Conservation (phyloP, 2,797 vertebrate genomes). For the Lophotriccus pileatus region DNA sequence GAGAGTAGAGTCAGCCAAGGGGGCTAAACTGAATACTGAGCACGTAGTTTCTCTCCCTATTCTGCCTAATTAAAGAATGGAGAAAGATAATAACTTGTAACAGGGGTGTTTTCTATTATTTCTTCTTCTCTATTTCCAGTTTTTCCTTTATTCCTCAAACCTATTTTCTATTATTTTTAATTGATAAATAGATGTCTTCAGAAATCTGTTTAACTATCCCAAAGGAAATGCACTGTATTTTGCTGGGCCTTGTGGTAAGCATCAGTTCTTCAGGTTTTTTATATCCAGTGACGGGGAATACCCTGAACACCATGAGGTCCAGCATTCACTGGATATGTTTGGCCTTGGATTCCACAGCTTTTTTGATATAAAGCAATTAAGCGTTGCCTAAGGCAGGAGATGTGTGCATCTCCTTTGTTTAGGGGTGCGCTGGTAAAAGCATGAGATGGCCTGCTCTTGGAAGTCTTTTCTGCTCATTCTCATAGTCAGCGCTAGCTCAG, state of each 20-base stretch:
- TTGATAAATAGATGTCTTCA: background rate
- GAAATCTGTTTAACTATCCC: background rate
- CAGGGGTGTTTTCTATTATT: background rate
- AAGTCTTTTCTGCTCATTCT: constrained; percentile 44
- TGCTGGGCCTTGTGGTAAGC: background rate
- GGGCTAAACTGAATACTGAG: background rate
- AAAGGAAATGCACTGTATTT: background rate
- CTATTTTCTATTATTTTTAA: background rate
- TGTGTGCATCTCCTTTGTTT: background rate
- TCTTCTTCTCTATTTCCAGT: background rate
- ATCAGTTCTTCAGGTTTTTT: background rate
- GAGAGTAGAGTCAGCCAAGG: background rate
- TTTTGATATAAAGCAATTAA: background rate
- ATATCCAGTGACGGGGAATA: background rate
- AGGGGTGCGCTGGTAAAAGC: background rate
- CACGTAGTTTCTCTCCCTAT: background rate
- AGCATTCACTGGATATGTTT: background rate
- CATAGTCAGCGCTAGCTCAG: background rate
- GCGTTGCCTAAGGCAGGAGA: background rate
- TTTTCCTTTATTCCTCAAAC: background rate
- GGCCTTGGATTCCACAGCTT: background rate
- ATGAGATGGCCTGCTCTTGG: background rate
- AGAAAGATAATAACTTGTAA: background rate
- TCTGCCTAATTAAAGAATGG: background rate
- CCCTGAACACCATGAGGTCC: background rate